Conservation (phyloP, 2,797 vertebrate species). For the Alfaro cultratus region DNA sequence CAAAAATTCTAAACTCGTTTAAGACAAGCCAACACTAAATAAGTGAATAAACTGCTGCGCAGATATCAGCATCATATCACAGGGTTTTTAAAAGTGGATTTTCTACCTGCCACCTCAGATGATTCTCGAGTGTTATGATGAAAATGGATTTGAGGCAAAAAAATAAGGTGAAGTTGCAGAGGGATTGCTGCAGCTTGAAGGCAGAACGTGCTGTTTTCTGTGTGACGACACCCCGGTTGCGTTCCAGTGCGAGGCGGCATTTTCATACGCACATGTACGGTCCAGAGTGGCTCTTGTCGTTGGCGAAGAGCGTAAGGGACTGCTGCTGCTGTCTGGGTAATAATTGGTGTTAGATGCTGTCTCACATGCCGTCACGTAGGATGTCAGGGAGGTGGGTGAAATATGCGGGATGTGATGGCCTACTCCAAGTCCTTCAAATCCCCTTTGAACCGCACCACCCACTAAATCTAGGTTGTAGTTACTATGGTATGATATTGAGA, state of each 20-base stretch:
- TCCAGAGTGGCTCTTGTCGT: constrained; percentile 89
- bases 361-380: constrained; percentile 79
- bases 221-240: constrained; percentile 87
- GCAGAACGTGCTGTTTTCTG: constrained; percentile 90
- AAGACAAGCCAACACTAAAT: not conserved
- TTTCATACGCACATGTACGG: constrained; percentile 88
- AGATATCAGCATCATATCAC: not conserved
- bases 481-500: constrained; percentile 87
- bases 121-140: constrained; percentile 89
- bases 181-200: constrained; percentile 20
- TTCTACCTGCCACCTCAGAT: constrained; percentile 11
- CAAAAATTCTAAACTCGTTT: not conserved
- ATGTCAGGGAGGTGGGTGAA: constrained; percentile 81
- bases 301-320: constrained; percentile 88
- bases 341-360: constrained; percentile 86
- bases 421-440: constrained; percentile 85
- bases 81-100: not conserved
- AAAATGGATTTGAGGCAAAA: constrained; percentile 90
- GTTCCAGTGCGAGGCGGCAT: constrained; percentile 89
- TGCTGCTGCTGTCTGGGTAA: constrained; percentile 87
- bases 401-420: constrained; percentile 89
- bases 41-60: not conserved
- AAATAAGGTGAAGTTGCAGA: constrained; percentile 86
- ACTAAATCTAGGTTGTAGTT: constrained; percentile 92
- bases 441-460: constrained; percentile 81